Percentiles rank a stretch among this genome's conserved stretches.
Evolutionary conservation across 2,797 vertebrate genomes (phyloP).

Genomic region (Micropoecilia bifurca): DNA sequence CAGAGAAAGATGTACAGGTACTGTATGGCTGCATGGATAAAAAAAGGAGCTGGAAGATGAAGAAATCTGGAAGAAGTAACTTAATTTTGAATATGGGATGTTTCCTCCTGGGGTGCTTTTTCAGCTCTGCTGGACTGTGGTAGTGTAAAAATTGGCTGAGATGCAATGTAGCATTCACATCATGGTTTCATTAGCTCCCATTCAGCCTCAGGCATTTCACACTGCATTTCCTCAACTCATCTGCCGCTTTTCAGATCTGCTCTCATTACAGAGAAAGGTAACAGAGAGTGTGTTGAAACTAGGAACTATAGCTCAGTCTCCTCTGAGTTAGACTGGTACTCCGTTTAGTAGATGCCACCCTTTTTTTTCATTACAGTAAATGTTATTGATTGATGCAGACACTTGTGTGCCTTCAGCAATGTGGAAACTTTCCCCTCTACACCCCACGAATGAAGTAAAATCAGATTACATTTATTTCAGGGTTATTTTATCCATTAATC

Average conservation of each 20-base stretch:
- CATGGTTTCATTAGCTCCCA: slow-evolving; percentile 72
- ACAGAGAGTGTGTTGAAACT: slow-evolving; percentile 33
- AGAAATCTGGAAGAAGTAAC: slow-evolving; percentile 38
- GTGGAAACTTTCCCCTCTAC: slow-evolving; percentile 35
- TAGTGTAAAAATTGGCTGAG: slow-evolving; percentile 73
- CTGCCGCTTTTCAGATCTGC: slow-evolving; percentile 67
- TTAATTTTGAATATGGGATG: slow-evolving; percentile 50
- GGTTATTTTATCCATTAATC: slow-evolving; percentile 73
- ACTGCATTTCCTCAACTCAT: slow-evolving; percentile 72
- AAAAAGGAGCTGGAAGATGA: slow-evolving; percentile 21
- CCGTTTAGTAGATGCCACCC: slow-evolving; percentile 23
- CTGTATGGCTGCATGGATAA: slow-evolving; percentile 12
- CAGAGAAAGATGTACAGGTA: slow-evolving; percentile 22
- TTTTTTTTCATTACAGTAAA: slow-evolving; percentile 37
- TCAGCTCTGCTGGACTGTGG: slow-evolving; percentile 69
- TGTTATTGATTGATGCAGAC: slow-evolving; percentile 66
- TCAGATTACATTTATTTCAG: slow-evolving; percentile 69
- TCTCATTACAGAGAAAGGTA: slow-evolving; percentile 67
- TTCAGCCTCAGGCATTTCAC: slow-evolving; percentile 70
- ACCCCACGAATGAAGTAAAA: slow-evolving; percentile 47
- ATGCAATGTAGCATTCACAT: slow-evolving; percentile 70
- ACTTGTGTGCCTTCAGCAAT: slow-evolving; percentile 48
- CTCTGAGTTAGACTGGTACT: slow-evolving; percentile 31
- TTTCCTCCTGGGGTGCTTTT: slow-evolving; percentile 62
- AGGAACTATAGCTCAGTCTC: slow-evolving; percentile 27